Percentiles rank a stretch among this genome's conserved stretches.
Conservation (phyloP, 1,140 invertebrate species). For the Drosophila busckii region DNA sequence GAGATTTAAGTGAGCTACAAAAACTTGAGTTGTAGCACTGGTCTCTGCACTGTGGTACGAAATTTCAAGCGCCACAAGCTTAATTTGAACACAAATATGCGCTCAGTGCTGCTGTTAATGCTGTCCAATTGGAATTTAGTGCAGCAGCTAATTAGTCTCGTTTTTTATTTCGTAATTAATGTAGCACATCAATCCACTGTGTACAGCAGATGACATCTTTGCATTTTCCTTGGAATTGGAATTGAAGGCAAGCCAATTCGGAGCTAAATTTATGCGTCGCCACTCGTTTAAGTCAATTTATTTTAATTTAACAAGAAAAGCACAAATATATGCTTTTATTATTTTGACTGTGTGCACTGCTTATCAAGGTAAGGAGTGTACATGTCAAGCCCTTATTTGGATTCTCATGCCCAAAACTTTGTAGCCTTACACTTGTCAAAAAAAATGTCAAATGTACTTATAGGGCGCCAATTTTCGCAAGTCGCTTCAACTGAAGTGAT, state of each 20-base stretch:
- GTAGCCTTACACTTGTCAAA: slow-evolving; percentile 26
- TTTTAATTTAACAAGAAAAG: slow-evolving; percentile 58
- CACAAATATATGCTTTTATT: neutral
- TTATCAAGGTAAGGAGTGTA: slow-evolving; percentile 53
- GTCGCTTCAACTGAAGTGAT: slow-evolving; percentile 18
- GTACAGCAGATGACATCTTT: slow-evolving; percentile 54
- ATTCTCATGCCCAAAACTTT: slow-evolving; percentile 30
- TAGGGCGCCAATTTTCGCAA: slow-evolving; percentile 39
- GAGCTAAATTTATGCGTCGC: slow-evolving; percentile 61
- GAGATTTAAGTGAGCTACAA: slow-evolving; percentile 59
- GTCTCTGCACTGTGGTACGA: too few species aligned
- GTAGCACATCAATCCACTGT: slow-evolving; percentile 5
- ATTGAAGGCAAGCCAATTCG: slow-evolving; percentile 33
- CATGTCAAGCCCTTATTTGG: slow-evolving; percentile 61
- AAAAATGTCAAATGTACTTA: slow-evolving; percentile 61
- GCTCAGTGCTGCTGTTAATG: too few species aligned
- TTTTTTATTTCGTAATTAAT: slow-evolving; percentile 14
- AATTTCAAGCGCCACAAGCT: too few species aligned
- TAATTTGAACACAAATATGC: too few species aligned
- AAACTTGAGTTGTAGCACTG: slow-evolving; percentile 43
- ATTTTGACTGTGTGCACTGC: neutral
- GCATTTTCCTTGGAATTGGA: slow-evolving; percentile 70
- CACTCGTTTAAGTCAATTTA: slow-evolving; percentile 57
- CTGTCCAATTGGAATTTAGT: slow-evolving; percentile 46
- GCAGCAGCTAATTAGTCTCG: slow-evolving; percentile 43